Conservation (phyloP, 2,797 vertebrate species). For the Esox masquinongy region DNA sequence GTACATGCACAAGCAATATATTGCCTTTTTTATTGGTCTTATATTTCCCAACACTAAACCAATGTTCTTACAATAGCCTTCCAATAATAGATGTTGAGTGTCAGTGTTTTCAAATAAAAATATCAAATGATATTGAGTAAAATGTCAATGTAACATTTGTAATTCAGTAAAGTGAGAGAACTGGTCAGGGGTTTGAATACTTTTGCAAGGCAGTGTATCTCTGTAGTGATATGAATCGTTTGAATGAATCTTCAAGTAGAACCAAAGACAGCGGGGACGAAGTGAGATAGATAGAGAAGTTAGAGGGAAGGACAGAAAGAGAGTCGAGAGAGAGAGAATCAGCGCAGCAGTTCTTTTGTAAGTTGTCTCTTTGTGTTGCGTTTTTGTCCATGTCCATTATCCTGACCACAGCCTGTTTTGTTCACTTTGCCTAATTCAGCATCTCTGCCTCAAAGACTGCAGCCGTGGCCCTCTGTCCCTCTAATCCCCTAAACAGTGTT, state of each 20-base stretch:
- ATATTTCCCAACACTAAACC: too few relatives aligned
- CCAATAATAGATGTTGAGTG: too few relatives aligned
- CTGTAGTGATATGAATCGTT: not conserved
- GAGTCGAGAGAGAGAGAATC: conserved; percentile 29
- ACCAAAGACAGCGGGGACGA: conserved; percentile 13
- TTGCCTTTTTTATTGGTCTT: too few relatives aligned
- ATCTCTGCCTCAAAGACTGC: conserved; percentile 62
- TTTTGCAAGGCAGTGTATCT: not conserved
- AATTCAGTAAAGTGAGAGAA: too few relatives aligned
- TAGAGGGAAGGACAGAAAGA: conserved; percentile 13
- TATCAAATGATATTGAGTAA: too few relatives aligned
- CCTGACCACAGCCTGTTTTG: conserved; percentile 51
- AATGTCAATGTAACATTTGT: too few relatives aligned
- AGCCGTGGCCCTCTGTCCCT: conserved; percentile 50
- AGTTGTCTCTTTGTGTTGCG: conserved; percentile 48
- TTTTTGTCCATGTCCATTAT: conserved; percentile 60
- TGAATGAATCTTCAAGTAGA: conserved; percentile 2
- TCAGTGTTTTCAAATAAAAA: too few relatives aligned
- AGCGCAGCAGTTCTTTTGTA: conserved; percentile 67
- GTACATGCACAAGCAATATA: too few relatives aligned
- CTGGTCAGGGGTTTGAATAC: not conserved
- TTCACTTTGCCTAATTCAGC: conserved; percentile 65
- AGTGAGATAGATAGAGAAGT: conserved; percentile 12
- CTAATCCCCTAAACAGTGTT: conserved; percentile 53
- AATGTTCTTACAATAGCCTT: too few relatives aligned